Percentiles rank a stretch among this genome's conserved stretches.
These are phyloP conservation scores for Nycticebus coucang DNA, from an alignment of 2,113 vertebrate species.

Conservation along the genomic window DNA sequence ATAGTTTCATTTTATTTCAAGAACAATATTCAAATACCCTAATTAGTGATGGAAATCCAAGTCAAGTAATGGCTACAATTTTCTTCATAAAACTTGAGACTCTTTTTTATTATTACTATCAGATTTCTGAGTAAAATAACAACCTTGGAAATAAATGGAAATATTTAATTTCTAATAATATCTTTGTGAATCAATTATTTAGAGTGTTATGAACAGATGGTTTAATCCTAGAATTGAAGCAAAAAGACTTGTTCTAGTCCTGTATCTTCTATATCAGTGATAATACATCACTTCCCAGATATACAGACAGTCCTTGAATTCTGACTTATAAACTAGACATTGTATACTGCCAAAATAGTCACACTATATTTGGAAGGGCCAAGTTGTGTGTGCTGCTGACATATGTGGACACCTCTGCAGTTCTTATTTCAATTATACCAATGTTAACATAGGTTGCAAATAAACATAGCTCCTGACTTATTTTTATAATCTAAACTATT, in stretches of 20 bases:
- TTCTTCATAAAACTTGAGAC: conserved; percentile 39
- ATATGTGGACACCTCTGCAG: not conserved
- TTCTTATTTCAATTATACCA: not conserved
- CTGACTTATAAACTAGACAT: conserved; percentile 54
- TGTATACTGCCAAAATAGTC: not conserved
- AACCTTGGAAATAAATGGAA: conserved; percentile 71
- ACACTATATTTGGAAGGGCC: conserved; percentile 8
- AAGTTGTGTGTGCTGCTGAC: not conserved
- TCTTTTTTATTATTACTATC: conserved; percentile 56
- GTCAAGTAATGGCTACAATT: not conserved
- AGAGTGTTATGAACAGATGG: conserved; percentile 75
- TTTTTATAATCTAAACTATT: conserved; percentile 52
- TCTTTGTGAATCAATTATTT: conserved; percentile 67
- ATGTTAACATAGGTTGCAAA: conserved; percentile 10
- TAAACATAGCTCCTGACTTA: not conserved
- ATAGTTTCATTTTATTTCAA: conserved; percentile 35
- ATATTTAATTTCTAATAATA: conserved; percentile 75
- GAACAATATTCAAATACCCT: conserved; percentile 16
- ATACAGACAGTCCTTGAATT: conserved; percentile 52
- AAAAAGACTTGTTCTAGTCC: not conserved
- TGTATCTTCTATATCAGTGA: not conserved
- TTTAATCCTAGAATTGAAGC: conserved; percentile 59
- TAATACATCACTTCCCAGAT: not conserved
- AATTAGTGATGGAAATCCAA: not conserved
- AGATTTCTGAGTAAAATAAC: conserved; percentile 71